Evolutionary conservation across 2,113 vertebrate species (phyloP), one percentile per base, ranked within the genome.

Genomic region (Dicentrarchus labrax): DNA sequence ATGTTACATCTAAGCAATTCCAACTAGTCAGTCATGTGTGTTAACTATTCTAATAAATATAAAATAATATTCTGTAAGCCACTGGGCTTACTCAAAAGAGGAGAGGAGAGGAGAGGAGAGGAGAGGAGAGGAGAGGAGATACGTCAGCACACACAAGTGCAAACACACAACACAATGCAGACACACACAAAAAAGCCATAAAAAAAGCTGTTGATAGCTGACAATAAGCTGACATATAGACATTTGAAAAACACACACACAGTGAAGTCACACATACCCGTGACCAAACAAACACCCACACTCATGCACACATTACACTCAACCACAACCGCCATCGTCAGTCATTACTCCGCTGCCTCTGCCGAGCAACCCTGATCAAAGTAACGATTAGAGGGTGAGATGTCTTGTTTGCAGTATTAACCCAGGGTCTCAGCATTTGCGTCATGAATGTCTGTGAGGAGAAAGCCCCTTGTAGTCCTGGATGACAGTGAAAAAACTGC

Each of bases 131-230:
- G 21, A 39, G 24, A 69, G 65, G 30, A 10, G 13, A 19, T 1
- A 69, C 30, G 4, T 65, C 24, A 69, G n/a, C 47, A 83, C 39
- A 67, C 61, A 80, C 50, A 72, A 39, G 41, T 38, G 62, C n/a
- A 81, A 76, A 72, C 60, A 51, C 50, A 72, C 10, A 45, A 54
- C 45, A 84, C 38, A 76, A 68, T 41, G 22, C 74, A 79, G 47
- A 16, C 6, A 76, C 21, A 60, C 69, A 68, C 36, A 80, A 64
- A 82, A 39, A 47, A 69, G 59, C 36, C 71, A 69, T 68, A 59
- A 74, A 78, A 61, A 68, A 87, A 87, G 66, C 73, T 65, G 60
- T 82, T 68, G 50, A 69, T 76, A 84, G 60, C 38, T 62, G 78
- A 82, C 81, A 67, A 69, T 66, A 61, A 88, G 38, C 16, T 43